Conservation (phyloP, 2,797 vertebrate genomes). For the Pelochelys cantorii region DNA sequence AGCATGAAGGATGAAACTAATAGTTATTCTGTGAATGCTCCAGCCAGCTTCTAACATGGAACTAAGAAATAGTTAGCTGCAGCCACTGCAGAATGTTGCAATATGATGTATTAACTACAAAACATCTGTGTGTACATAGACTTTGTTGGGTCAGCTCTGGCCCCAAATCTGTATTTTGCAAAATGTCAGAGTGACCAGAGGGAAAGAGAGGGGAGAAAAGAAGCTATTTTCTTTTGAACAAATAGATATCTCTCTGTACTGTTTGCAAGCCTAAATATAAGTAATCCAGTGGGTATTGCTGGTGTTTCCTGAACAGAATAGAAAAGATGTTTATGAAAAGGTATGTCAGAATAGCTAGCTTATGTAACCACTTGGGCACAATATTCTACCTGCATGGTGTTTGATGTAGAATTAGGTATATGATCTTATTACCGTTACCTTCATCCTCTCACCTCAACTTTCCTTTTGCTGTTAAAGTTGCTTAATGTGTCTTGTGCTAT, state of each 20-base stretch:
- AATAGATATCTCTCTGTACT: background rate
- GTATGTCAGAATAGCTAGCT: background rate
- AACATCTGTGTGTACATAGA: background rate
- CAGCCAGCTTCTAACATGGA: background rate
- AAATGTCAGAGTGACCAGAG: background rate
- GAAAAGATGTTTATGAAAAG: background rate
- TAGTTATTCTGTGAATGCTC: background rate
- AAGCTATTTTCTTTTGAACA: background rate
- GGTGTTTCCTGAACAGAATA: background rate
- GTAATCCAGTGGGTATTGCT: background rate
- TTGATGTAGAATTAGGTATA: background rate
- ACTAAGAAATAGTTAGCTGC: background rate
- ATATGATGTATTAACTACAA: background rate
- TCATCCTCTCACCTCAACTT: background rate
- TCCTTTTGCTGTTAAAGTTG: background rate
- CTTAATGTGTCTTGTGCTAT: background rate
- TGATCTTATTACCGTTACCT: background rate
- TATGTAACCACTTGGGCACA: background rate
- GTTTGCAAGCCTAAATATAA: background rate
- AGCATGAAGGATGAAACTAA: background rate
- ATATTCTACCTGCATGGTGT: background rate
- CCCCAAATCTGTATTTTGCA: conserved; percentile 2
- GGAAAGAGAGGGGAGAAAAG: background rate
- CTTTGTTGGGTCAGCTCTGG: background rate
- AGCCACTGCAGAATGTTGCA: background rate